Evolutionary conservation across 1,140 invertebrate genomes (phyloP).

Genomic region (Caerostris extrusa): DNA sequence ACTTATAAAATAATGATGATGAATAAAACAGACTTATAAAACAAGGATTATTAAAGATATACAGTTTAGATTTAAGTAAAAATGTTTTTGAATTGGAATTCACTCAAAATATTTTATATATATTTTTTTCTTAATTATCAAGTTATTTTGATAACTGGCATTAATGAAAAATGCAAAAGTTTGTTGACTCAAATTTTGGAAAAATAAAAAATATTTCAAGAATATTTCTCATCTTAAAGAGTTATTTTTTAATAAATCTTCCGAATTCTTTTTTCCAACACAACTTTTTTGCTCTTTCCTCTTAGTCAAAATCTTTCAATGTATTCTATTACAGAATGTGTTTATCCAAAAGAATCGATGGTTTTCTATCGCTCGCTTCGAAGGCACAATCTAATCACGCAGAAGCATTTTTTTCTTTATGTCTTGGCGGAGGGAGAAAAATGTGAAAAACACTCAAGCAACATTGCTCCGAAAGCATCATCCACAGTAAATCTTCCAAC

Average conservation of each 20-base stretch:
- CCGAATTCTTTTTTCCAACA: not conserved
- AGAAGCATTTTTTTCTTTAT: not conserved
- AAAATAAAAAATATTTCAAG: not conserved
- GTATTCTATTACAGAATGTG: not conserved
- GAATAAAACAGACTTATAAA: no score
- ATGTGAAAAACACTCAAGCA: not conserved
- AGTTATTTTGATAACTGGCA: no score
- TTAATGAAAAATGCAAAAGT: no score
- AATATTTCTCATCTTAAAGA: not conserved
- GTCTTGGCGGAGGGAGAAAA: not conserved
- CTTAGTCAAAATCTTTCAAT: not conserved
- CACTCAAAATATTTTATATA: no score
- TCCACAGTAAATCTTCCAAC: not conserved
- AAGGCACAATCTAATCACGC: conserved; percentile 8
- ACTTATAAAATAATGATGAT: no score
- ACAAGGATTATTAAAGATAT: no score
- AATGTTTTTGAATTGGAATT: no score
- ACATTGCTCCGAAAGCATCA: not conserved
- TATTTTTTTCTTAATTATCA: no score
- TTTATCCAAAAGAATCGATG: not conserved
- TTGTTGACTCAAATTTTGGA: no score
- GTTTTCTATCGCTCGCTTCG: not conserved
- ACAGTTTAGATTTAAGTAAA: no score
- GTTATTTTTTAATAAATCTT: not conserved
- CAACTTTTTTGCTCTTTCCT: not conserved